Evolutionary conservation across 2,113 vertebrate genomes (phyloP), one percentile per base, ranked within the genome.

Genomic region (Aphyosemion australe): DNA sequence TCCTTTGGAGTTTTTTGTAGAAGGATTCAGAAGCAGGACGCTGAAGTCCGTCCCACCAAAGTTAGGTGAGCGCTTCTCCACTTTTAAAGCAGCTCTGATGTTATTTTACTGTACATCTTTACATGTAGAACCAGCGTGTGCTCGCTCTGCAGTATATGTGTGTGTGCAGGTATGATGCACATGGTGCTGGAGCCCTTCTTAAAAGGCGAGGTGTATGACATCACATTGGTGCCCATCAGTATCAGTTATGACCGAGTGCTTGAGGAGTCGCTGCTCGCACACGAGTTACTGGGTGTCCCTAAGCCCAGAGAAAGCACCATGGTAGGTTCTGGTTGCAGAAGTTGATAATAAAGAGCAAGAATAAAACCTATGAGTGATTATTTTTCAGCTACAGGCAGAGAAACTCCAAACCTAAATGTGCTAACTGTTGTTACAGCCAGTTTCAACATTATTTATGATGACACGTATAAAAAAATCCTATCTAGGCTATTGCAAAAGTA

Each of bases 121-220:
- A 8, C 12, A 34, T 55, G 41, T 10, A 37, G 6, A 12, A 1
- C 41, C 10, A 42, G 8, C 39, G 18, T 32, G 43, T n/a, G 41
- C 57, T 16, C 61, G n/a, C 16, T 13, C 19, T 46, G 41, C 34
- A 37, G 34, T 37, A 10, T 37, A 37, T 5, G 12, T 63, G 13
- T 69, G 6, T 63, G n/a, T 19, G 61, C 76, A 99, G 97, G 97
- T 80, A 96, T 99, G 90, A 93, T 99, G 88, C 95, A 95, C 87
- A 96, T 99, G 91, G 94, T 97, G 61, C 87, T 99, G 91, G 97
- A 98, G 67, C 97, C 97, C 1, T 98, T 93, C 92, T 94, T 98
- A 50, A 98, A 98, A 92, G 92, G 95, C 8, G 95, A 99, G 84
- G 94, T 99, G 76, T 97, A 94, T 71, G 97, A 99, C 83, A 92